A percentile compares a stretch with the other conserved stretches of the same genome.
These are phyloP conservation scores for Tenualosa ilisha DNA, from an alignment of 2,797 vertebrate species.

Conservation along the genomic window DNA sequence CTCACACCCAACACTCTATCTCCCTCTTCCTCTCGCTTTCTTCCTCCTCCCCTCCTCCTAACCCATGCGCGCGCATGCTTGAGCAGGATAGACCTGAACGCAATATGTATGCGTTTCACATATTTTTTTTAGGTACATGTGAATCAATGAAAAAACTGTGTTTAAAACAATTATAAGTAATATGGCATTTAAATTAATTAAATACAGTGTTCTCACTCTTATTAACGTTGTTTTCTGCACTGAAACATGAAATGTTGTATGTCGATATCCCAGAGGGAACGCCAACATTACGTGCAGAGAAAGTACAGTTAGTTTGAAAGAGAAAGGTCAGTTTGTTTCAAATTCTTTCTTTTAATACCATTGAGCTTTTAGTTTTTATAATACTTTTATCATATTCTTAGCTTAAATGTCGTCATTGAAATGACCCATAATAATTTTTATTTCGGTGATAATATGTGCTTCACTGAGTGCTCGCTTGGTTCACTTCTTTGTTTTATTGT, in stretches of 20 bases:
- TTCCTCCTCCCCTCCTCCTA: slow-evolving; percentile 13
- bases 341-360: not conserved
- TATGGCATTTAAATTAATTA: not conserved
- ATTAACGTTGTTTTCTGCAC: not conserved
- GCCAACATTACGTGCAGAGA: not conserved
- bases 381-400: not conserved
- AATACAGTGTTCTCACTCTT: not conserved
- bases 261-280: not conserved
- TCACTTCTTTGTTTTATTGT: not conserved
- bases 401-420: not conserved
- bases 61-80: slow-evolving; percentile 13
- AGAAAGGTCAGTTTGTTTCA: not conserved
- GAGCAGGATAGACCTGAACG: not conserved
- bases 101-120: not conserved
- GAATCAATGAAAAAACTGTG: not conserved
- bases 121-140: not conserved
- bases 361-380: not conserved
- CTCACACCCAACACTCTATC: not conserved
- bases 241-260: slow-evolving; percentile 3
- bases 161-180: not conserved
- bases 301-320: not conserved
- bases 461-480: too few relatives aligned
- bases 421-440: not conserved
- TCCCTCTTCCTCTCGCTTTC: slow-evolving; percentile 19
- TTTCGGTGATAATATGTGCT: too few relatives aligned